Base-by-base conservation (phyloP, 2,888 invertebrate species). In the Ophion ellenae region DNA sequence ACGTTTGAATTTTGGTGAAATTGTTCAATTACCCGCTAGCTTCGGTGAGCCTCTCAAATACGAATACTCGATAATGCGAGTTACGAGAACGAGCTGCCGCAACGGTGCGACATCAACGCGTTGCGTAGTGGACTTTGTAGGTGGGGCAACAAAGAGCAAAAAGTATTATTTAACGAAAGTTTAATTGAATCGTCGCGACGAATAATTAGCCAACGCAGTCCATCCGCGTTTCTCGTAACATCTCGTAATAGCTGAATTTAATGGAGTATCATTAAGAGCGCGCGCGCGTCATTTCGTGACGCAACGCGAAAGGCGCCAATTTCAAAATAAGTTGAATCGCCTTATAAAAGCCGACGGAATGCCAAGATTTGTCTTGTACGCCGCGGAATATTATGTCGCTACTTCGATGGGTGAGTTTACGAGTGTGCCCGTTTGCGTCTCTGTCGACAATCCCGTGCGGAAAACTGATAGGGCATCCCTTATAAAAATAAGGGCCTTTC, bases 371-470 rank as follows among this genome's bases (percentile, higher is more conserved):
- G 59, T 77, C 79, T 82, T 87, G 83, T 88, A 90, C 85, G 89
- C 82, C 77, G 82, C 80, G 87, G 84, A 79, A 84, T 88, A 92
- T 90, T 90, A 92, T 92, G 92, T 90, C 82, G 90, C 85, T 87
- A 90, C 89, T 90, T 89, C 89, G 88, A 92, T 92, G 92, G 92
- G 92, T 92, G 86, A 89, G 91, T 90, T 36, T 3, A 57, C 10
- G 20, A 6, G 20, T 80, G 67, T 24, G 14, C 17, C 36, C 20
- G 40, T 20, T 24, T 40, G 10, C 2, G 3, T 53, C 40, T 40
- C 7, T 40, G 40, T 1, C 40, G 9, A 7, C 5, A 9, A 5
- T n/a, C n/a, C n/a, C n/a, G n/a, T n/a, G n/a, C n/a, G n/a, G n/a
- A n/a, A n/a, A n/a, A n/a, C n/a, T n/a, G n/a, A n/a, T n/a, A n/a